These are phyloP conservation scores for Periophthalmus modestus DNA, from an alignment of 2,113 vertebrate genomes.

Conservation along the genomic window DNA sequence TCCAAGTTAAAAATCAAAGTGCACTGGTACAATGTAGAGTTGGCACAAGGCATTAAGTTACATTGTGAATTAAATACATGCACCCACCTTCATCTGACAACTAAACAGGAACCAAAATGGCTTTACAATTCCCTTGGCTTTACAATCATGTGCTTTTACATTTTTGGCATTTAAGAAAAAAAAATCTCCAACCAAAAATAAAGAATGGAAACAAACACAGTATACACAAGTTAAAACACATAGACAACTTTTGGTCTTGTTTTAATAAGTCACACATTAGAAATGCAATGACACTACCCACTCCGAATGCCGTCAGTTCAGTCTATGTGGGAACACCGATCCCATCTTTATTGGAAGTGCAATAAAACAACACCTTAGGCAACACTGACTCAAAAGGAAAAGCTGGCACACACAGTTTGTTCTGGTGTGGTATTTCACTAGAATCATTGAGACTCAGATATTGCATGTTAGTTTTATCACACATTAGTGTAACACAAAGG, in stretches of 20 bases:
- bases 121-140: constrained; percentile 72
- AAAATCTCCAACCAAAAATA: not conserved
- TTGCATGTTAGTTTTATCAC: not conserved
- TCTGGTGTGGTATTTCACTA: not conserved
- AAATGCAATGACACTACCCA: not conserved
- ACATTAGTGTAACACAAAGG: not conserved
- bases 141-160: constrained; percentile 63
- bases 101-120: constrained; percentile 49
- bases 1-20: constrained; percentile 62
- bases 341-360: not conserved
- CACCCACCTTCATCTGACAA: not conserved
- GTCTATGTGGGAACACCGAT: not conserved
- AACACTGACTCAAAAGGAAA: not conserved
- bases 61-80: constrained; percentile 3
- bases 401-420: not conserved
- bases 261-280: not conserved
- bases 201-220: constrained; percentile 6
- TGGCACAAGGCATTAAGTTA: constrained; percentile 52
- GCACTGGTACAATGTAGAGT: constrained; percentile 65
- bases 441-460: not conserved
- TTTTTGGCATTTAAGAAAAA: constrained; percentile 36
- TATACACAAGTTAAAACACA: not conserved
- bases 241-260: constrained; percentile 1
- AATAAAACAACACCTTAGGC: constrained; percentile 3
- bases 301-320: not conserved